These are phyloP conservation scores for Ormyrus thymus DNA, from an alignment of 2,888 invertebrate genomes.

Conservation along the genomic window DNA sequence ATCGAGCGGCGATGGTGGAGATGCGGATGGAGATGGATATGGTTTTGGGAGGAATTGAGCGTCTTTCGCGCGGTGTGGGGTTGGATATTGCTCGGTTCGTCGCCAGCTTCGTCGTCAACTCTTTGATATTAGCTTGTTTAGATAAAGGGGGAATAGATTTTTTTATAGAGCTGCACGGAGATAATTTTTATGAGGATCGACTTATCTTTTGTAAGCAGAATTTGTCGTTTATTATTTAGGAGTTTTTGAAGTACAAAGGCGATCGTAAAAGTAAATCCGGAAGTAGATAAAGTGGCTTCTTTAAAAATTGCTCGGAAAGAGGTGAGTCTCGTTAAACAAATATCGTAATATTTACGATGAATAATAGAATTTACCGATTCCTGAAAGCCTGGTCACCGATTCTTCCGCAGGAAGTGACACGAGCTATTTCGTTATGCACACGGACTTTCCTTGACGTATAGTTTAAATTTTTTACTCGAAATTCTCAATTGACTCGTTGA, in stretches of 20 bases:
- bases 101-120: too few relatives aligned
- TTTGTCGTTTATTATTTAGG: too few relatives aligned
- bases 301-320: slow-evolving; percentile 6
- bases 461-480: too few relatives aligned
- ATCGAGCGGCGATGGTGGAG: slow-evolving; percentile 8
- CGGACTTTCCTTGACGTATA: background rate
- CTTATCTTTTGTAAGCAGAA: too few relatives aligned
- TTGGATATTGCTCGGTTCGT: too few relatives aligned
- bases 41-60: too few relatives aligned
- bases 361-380: slow-evolving; percentile 2
- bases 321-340: background rate
- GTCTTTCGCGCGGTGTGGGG: too few relatives aligned
- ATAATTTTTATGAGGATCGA: too few relatives aligned
- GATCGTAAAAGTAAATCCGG: background rate
- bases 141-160: too few relatives aligned
- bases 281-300: background rate
- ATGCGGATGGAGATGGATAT: background rate
- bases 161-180: background rate
- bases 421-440: background rate
- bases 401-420: slow-evolving; percentile 18
- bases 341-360: slow-evolving; percentile 26
- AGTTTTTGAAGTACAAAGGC: background rate
- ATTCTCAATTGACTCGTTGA: too few relatives aligned
- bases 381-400: background rate
- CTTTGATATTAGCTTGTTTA: too few relatives aligned